Evolutionary conservation across 2,797 vertebrate species (phyloP), one percentile per base, ranked within the genome.

Genomic region (Phrynocephalus vlangalii): DNA sequence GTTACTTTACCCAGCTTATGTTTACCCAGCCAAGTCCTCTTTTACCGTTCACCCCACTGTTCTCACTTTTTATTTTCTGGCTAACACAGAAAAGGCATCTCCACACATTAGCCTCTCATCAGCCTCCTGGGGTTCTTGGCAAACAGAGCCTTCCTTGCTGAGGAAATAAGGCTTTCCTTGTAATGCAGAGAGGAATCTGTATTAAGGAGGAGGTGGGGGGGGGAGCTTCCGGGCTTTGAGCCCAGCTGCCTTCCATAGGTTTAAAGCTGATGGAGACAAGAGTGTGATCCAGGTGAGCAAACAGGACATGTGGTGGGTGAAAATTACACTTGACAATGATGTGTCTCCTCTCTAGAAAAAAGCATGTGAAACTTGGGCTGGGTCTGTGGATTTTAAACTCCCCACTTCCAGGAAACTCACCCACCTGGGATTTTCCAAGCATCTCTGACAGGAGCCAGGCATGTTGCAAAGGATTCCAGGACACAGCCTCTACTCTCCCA

Each of bases 61-160:
- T 44, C 97, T 97, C 96, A 97, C 96, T 92, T 91, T 93, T 96
- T 95, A 96, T 96, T 96, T 96, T 95, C 94, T 95, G 96, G 95
- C 94, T 96, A 93, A 93, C 91, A 94, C 94, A 96, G 97, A 73
- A 97, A 96, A 96, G 96, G 94, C 91, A 78, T 79, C 75, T 96
- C 95, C 95, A 96, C 96, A 95, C 96, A 98, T 99, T 99, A 98
- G 95, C 98, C 98, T 97, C 98, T 98, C 98, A 97, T 99, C 98
- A 98, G 95, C 97, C 97, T 97, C 98, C 98, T 96, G 96, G 96
- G 95, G 98, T 91, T 97, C 95, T 96, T 78, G 92, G 97, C 98
- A 99, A 99, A 98, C 98, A 98, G 95, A 90, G 94, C 95, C 96
- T 95, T 96, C 96, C 97, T 95, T 94, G 93, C 93, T 95, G 94